Evolutionary conservation across 2,797 vertebrate genomes (phyloP).

Genomic region (Sylvia borin): DNA sequence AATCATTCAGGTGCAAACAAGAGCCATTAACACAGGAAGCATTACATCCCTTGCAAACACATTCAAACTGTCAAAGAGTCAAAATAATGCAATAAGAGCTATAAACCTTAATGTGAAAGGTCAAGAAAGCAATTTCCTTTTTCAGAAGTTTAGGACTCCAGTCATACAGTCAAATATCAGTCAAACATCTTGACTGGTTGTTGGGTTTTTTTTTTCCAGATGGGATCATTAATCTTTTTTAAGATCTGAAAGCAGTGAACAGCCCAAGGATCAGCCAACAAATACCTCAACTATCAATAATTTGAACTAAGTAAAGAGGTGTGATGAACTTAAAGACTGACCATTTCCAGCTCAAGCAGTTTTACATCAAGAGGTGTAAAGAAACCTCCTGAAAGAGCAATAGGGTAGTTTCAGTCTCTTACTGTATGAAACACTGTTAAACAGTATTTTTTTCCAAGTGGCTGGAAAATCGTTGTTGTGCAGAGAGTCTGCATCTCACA

Average conservation of each 20-base stretch:
- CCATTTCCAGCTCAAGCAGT: not conserved
- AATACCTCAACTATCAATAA: not conserved
- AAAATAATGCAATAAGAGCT: not conserved
- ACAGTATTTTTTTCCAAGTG: not conserved
- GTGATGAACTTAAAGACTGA: not conserved
- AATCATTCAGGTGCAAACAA: not conserved
- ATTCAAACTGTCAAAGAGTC: not conserved
- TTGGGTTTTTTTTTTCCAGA: not conserved
- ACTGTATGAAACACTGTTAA: not conserved
- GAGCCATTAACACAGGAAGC: not conserved
- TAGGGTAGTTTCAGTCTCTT: not conserved
- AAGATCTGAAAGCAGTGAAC: not conserved
- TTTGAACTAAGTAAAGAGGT: not conserved
- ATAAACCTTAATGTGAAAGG: not conserved
- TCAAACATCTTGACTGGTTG: not conserved
- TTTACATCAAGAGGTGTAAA: not conserved
- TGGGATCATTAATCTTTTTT: not conserved
- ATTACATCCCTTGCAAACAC: not conserved
- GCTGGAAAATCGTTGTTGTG: not conserved
- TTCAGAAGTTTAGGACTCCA: not conserved
- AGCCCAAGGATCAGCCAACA: not conserved
- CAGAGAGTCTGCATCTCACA: not conserved
- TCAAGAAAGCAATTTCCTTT: not conserved
- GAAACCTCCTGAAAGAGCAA: not conserved
- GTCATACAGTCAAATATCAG: not conserved